Evolutionary conservation across 2,113 vertebrate genomes (phyloP).

Genomic region (Chauna torquata): DNA sequence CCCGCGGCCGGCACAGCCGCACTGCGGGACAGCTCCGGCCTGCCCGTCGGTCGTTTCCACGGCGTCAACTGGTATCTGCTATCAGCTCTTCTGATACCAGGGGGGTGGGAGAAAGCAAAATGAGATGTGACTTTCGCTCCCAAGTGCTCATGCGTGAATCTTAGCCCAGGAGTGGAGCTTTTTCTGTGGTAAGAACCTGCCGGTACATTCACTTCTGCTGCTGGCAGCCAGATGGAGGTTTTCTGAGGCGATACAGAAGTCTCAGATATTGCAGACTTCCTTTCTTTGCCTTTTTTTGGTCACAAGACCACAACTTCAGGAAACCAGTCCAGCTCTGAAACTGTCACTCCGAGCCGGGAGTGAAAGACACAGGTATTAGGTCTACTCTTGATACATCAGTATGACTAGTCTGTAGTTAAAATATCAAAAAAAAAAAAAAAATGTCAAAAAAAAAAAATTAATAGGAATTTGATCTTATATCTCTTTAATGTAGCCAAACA

Average conservation of each 20-base stretch:
- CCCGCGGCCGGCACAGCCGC: accelerated
- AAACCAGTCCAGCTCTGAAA: neutral
- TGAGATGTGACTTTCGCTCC: accelerated
- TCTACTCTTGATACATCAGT: neutral
- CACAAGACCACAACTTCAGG: neutral
- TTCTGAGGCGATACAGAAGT: neutral
- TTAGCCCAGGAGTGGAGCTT: accelerated
- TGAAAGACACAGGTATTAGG: neutral
- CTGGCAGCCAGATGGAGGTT: neutral
- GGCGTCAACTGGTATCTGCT: accelerated
- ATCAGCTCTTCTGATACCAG: accelerated
- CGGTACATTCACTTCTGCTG: accelerated
- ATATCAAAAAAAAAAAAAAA: too few species aligned
- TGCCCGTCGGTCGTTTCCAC: accelerated
- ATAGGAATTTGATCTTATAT: neutral
- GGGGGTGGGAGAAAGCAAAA: accelerated
- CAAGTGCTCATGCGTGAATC: accelerated
- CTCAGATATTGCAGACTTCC: accelerated
- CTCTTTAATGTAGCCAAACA: neutral
- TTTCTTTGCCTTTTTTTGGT: neutral
- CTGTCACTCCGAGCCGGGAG: neutral
- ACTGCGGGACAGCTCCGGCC: accelerated
- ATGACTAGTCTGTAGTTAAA: neutral
- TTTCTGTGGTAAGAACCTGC: neutral
- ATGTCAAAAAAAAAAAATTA: too few species aligned